Percentiles rank a stretch among this genome's conserved stretches.
Evolutionary conservation across 2,888 invertebrate genomes (phyloP).

Genomic region (Bedellia somnulentella): DNA sequence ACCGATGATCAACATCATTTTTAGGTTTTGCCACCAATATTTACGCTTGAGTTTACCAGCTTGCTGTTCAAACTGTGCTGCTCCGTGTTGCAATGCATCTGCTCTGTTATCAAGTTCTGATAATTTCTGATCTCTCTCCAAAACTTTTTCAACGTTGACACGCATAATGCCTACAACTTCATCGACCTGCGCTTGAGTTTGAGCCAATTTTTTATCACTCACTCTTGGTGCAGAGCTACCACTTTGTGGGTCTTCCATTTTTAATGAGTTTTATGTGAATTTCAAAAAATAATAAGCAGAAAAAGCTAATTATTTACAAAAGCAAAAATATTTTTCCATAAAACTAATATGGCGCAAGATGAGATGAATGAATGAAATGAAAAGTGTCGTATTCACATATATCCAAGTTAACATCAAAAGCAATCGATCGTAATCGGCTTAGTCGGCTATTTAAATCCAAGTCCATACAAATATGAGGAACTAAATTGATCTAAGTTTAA

Average conservation of each 20-base stretch:
- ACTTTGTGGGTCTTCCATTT: constrained; percentile 55
- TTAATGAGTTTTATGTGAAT: constrained; percentile 9
- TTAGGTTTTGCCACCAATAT: constrained; percentile 97
- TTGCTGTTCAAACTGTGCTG: constrained; percentile 95
- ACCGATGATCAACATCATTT: constrained; percentile 93
- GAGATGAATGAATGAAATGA: not conserved
- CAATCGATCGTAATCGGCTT: no score
- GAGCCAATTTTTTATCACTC: constrained; percentile 52
- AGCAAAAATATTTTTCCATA: not conserved
- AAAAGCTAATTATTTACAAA: not conserved
- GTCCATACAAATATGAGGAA: no score
- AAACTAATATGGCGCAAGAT: not conserved
- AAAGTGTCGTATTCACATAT: no score
- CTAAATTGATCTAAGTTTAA: no score
- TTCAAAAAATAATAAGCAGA: not conserved
- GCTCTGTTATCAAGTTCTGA: constrained; percentile 94
- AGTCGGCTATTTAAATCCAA: no score
- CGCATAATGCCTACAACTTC: constrained; percentile 93
- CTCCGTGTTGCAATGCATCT: constrained; percentile 92
- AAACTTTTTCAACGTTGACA: constrained; percentile 94
- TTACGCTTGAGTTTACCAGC: constrained; percentile 95
- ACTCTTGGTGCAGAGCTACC: constrained; percentile 50
- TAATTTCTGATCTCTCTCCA: constrained; percentile 93
- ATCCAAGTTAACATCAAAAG: no score
- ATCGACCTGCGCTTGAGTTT: constrained; percentile 56